Evolutionary conservation across 2,113 vertebrate species (phyloP), one percentile per base, ranked within the genome.

Genomic region (Lepus timidus): DNA sequence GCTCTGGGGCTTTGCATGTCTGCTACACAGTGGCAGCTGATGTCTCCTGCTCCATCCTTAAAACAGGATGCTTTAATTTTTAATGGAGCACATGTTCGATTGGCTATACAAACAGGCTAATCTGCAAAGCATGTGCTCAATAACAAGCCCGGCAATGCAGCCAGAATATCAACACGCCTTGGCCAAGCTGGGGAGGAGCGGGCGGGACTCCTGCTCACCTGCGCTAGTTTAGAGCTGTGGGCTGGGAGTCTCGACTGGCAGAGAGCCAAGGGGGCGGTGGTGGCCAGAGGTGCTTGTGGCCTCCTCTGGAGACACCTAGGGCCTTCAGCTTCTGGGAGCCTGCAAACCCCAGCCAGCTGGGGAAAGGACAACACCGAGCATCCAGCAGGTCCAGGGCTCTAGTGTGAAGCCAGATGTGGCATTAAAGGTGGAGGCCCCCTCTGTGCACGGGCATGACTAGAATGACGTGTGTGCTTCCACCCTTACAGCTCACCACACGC

Each of bases 101-200:
- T 98, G 98, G 98, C 99, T 99, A 98, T 99, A 99, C 98, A 99
- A 99, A 98, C 98, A 99, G 98, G 98, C 98, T 99, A 98, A 99
- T 99, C 98, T 99, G 98, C 98, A 98, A 98, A 99, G 98, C 99
- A 99, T 99, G 98, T 99, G 99, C 98, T 99, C 98, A 92, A 96
- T 98, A 98, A 98, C 98, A 98, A 98, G 98, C 98, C 97, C 90
- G 94, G 97, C 97, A 97, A 97, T 95, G 98, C 98, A 74, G 96
- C 97, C 98, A 97, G 99, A 98, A 99, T 98, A 98, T 96, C 98
- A 98, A 98, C 97, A 83, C 49, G 93, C 96, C 96, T 97, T 25
- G 76, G 96, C 97, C 97, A 97, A 39, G 91, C 96, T 73, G 76
- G 86, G 88, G 95, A 96, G 85, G 94, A 85, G 94, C 44, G 91